Percentiles rank a stretch among this genome's conserved stretches.
These are phyloP conservation scores for Dromas ardeola DNA, from an alignment of 2,113 vertebrate genomes.

Conservation along the genomic window DNA sequence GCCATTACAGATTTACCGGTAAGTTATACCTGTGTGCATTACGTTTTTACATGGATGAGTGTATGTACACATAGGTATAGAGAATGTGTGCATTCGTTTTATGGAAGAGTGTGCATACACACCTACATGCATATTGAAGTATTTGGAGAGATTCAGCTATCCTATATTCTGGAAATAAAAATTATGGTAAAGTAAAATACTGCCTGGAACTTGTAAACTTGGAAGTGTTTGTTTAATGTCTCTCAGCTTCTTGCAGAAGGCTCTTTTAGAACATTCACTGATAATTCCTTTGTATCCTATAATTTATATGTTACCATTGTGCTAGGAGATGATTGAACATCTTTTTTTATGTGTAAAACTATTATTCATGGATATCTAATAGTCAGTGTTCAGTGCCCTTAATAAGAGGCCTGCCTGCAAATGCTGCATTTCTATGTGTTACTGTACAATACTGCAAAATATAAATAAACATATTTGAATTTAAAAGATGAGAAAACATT, in stretches of 20 bases:
- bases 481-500: neutral
- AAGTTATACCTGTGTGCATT: neutral
- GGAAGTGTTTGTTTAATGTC: neutral
- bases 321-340: neutral
- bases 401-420: neutral
- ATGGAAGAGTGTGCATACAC: rapidly evolving
- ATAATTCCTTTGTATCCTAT: neutral
- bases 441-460: neutral
- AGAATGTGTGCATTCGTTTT: neutral
- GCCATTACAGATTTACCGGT: conserved; percentile 84
- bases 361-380: neutral
- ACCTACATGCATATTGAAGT: neutral
- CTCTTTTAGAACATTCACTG: neutral
- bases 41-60: neutral
- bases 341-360: neutral
- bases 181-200: neutral
- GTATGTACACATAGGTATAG: rapidly evolving
- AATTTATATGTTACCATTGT: neutral
- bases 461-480: neutral
- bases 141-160: neutral
- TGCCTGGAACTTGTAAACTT: neutral
- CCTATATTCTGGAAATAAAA: neutral
- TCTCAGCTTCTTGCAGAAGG: neutral
- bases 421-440: neutral
- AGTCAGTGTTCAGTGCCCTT: neutral